These are phyloP conservation scores for Celastrina argiolus DNA, from an alignment of 2,888 invertebrate species.

Conservation along the genomic window DNA sequence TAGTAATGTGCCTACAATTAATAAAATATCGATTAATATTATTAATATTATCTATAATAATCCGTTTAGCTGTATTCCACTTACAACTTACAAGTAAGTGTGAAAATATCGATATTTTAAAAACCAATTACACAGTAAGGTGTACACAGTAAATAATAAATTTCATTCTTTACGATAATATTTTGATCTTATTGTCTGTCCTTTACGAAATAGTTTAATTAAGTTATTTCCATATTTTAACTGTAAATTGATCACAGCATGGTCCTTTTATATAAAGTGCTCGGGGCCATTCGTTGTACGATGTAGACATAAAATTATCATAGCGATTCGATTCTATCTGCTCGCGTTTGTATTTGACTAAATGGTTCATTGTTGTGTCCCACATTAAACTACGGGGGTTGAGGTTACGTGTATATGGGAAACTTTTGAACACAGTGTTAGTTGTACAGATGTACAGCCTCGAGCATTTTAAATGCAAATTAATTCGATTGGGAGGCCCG, in stretches of 20 bases:
- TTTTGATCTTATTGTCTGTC: neutral
- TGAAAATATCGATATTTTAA: neutral
- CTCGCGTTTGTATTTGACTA: slow-evolving; percentile 7
- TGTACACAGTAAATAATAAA: neutral
- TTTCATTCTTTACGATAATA: neutral
- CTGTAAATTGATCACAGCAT: slow-evolving; percentile 32
- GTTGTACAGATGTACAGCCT: neutral
- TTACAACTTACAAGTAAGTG: neutral
- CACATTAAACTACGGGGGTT: slow-evolving; percentile 17
- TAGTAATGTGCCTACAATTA: no score
- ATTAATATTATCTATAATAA: no score
- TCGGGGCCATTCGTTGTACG: neutral
- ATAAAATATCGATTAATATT: no score
- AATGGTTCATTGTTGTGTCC: slow-evolving; percentile 13
- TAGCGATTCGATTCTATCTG: slow-evolving; percentile 1
- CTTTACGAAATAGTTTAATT: neutral
- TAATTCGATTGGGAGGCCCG: neutral
- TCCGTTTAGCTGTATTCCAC: no score
- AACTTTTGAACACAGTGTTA: slow-evolving; percentile 3
- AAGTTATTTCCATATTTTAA: slow-evolving; percentile 22
- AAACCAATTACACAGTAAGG: neutral
- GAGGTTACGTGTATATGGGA: neutral
- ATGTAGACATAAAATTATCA: slow-evolving; percentile 16
- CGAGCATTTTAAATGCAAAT: slow-evolving; percentile 12
- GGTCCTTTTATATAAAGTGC: slow-evolving; percentile 20